These are phyloP conservation scores for Deilephila elpenor DNA, from an alignment of 2,888 invertebrate species.

Conservation along the genomic window DNA sequence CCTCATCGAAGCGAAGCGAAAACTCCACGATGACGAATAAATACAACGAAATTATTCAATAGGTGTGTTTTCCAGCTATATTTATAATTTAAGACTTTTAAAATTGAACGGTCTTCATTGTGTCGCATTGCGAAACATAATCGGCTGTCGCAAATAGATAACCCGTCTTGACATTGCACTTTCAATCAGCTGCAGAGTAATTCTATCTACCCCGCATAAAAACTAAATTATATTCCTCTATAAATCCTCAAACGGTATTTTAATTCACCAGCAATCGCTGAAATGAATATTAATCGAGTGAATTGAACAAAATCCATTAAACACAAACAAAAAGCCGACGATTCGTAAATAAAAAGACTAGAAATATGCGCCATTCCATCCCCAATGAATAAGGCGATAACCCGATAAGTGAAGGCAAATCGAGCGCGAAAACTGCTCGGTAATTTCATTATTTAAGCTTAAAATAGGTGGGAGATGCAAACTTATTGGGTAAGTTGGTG, in stretches of 20 bases:
- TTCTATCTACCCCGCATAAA: too few relatives aligned
- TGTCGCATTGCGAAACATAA: too few relatives aligned
- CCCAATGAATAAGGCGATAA: slow-evolving; percentile 20
- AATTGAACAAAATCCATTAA: slow-evolving; percentile 9
- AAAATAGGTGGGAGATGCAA: slow-evolving; percentile 24
- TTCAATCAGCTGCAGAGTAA: too few relatives aligned
- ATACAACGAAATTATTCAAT: too few relatives aligned
- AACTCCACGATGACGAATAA: too few relatives aligned
- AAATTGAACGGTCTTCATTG: too few relatives aligned
- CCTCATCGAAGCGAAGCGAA: too few relatives aligned
- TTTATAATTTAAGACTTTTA: too few relatives aligned
- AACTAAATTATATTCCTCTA: background rate
- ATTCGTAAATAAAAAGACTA: background rate
- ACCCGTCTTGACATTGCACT: too few relatives aligned
- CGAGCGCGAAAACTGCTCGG: slow-evolving; percentile 21
- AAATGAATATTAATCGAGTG: background rate
- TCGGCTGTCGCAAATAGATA: too few relatives aligned
- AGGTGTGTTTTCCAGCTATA: too few relatives aligned
- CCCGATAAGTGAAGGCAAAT: slow-evolving; percentile 16
- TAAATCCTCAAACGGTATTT: background rate
- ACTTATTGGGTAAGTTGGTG: slow-evolving; percentile 21
- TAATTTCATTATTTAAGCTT: slow-evolving; percentile 25
- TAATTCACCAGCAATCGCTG: background rate
- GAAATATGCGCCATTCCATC: background rate
- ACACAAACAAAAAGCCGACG: slow-evolving; percentile 13